A percentile compares a stretch with the other conserved stretches of the same genome.
Evolutionary conservation across 2,888 invertebrate genomes (phyloP).

Genomic region (Dendrolimus houi): DNA sequence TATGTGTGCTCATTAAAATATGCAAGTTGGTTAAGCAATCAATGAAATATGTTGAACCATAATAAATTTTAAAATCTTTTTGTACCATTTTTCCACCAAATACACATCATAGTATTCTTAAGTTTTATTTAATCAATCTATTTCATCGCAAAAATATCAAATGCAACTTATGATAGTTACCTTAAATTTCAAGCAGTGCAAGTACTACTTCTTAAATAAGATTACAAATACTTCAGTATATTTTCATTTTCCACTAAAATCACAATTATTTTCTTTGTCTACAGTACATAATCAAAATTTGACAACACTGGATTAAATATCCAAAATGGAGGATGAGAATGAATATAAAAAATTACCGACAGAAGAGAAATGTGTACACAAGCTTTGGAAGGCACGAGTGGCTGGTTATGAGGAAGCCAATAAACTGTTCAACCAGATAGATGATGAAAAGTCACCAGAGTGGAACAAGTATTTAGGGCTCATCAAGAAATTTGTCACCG

Average conservation of each 20-base stretch:
- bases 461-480: constrained; percentile 94
- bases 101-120: too few species aligned
- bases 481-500: constrained; percentile 95
- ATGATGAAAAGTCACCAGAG: constrained; percentile 95
- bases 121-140: too few species aligned
- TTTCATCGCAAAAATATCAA: too few species aligned
- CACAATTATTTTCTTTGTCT: not conserved
- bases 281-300: constrained; percentile 13
- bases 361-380: constrained; percentile 95
- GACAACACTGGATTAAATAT: constrained; percentile 16
- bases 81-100: too few species aligned
- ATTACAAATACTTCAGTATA: constrained; percentile 1
- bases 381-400: constrained; percentile 96
- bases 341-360: constrained; percentile 91
- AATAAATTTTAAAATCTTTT: too few species aligned
- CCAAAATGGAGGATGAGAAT: constrained; percentile 87
- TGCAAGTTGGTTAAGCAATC: too few species aligned
- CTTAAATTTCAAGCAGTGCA: too few species aligned
- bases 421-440: constrained; percentile 90
- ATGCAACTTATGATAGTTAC: too few species aligned
- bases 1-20: too few species aligned
- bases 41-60: too few species aligned
- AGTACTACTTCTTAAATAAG: too few species aligned
- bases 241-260: constrained; percentile 1
- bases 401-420: constrained; percentile 96